Evolutionary conservation across 2,113 vertebrate species (phyloP).

Genomic region (Corythaixoides concolor): DNA sequence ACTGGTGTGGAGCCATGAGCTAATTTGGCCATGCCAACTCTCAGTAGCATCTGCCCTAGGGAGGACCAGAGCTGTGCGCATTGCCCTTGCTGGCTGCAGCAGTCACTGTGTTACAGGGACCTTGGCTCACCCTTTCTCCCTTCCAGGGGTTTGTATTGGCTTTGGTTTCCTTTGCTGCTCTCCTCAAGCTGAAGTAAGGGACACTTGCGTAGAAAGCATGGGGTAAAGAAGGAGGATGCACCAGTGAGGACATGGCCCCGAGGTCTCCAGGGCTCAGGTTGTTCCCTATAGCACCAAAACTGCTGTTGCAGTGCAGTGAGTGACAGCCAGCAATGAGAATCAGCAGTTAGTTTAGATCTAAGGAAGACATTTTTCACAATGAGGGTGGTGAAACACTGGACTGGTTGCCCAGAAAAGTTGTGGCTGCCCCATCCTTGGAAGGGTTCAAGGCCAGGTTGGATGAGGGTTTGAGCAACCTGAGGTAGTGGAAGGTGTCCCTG

Average conservation of each 20-base stretch:
- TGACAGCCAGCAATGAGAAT: neutral
- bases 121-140: neutral
- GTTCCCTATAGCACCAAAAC: neutral
- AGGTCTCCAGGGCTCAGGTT: neutral
- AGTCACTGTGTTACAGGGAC: neutral
- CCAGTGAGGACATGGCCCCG: fast-evolving
- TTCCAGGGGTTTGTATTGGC: neutral
- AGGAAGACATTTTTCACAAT: too few relatives aligned
- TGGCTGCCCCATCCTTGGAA: too few relatives aligned
- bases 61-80: neutral
- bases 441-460: too few relatives aligned
- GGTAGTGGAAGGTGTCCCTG: too few relatives aligned
- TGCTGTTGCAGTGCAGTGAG: neutral
- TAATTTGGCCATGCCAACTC: neutral
- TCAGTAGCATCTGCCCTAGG: fast-evolving
- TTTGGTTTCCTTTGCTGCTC: neutral
- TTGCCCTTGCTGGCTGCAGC: neutral
- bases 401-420: too few relatives aligned
- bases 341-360: neutral
- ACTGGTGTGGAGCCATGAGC: neutral
- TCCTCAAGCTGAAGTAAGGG: neutral
- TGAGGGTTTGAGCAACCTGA: too few relatives aligned
- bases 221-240: neutral
- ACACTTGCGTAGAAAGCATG: neutral
- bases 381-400: too few relatives aligned